A percentile compares a stretch with the other conserved stretches of the same genome.
Evolutionary conservation across 2,888 invertebrate genomes (phyloP).

Genomic region (Pachymerium ferrugineum): DNA sequence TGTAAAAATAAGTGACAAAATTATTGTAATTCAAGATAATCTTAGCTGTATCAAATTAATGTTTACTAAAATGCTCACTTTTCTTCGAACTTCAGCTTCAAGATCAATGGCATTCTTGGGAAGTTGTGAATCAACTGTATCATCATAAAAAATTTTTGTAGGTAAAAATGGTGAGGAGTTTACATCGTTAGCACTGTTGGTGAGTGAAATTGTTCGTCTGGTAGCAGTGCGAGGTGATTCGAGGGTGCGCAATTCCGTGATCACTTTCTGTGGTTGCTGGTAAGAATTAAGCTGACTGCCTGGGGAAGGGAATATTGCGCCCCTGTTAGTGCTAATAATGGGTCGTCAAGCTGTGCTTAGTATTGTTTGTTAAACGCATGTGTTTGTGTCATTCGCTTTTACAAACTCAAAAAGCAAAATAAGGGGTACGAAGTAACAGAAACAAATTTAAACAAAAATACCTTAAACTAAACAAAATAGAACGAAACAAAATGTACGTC

Average conservation of each 20-base stretch:
- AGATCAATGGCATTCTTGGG: not conserved
- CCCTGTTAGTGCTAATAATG: constrained; percentile 4
- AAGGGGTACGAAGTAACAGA: not conserved
- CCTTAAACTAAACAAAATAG: not conserved
- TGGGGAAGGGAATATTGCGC: constrained; percentile 2
- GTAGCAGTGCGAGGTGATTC: constrained; percentile 30
- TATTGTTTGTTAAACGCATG: not conserved
- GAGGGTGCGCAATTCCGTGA: constrained; percentile 28
- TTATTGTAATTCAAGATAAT: not conserved
- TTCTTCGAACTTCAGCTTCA: constrained; percentile 26
- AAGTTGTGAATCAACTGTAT: not conserved
- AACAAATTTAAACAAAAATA: not conserved
- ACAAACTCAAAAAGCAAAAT: not conserved
- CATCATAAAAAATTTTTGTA: constrained; percentile 1
- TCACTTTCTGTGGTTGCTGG: constrained; percentile 32
- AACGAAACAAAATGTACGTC: too few relatives aligned
- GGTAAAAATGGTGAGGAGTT: not conserved
- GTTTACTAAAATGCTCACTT: constrained; percentile 1
- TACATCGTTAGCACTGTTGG: not conserved
- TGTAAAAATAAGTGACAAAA: constrained; percentile 43
- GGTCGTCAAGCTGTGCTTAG: not conserved
- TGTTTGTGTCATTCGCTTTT: not conserved
- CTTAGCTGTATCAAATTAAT: not conserved
- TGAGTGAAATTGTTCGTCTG: not conserved
- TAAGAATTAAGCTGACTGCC: constrained; percentile 20